Conservation (phyloP, 2,797 vertebrate genomes). For the Scyliorhinus canicula region DNA sequence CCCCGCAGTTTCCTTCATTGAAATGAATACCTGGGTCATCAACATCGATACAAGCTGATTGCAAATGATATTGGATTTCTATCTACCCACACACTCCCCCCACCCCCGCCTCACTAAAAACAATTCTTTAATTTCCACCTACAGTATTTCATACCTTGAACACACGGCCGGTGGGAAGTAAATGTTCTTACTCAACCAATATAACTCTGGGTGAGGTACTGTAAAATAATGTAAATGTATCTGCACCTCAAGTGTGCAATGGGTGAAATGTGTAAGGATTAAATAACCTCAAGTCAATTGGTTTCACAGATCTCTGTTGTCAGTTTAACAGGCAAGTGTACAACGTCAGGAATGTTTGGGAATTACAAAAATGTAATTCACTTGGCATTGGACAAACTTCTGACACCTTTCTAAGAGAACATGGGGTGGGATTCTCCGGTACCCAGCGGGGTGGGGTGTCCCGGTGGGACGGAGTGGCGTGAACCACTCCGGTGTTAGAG, state of each 20-base stretch:
- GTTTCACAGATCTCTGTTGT: background rate
- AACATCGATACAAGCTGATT: background rate
- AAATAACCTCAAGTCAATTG: background rate
- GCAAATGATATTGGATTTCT: background rate
- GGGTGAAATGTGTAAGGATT: background rate
- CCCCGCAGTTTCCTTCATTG: background rate
- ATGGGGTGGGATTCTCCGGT: background rate
- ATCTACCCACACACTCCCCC: background rate
- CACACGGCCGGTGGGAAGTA: background rate
- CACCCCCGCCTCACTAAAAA: too few relatives aligned
- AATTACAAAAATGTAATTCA: background rate
- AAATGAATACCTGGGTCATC: background rate
- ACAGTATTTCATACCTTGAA: background rate
- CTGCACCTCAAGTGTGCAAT: background rate
- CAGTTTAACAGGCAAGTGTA: background rate
- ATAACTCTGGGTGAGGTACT: background rate
- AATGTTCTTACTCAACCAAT: background rate
- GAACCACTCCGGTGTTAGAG: too few relatives aligned
- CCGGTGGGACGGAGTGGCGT: too few relatives aligned
- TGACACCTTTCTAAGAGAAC: background rate
- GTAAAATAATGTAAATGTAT: background rate
- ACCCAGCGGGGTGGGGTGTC: too few relatives aligned
- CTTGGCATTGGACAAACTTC: background rate
- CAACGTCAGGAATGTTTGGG: background rate
- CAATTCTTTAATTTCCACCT: background rate